Conservation (phyloP, 1,140 invertebrate species). For the Lasioglossum albipes region DNA sequence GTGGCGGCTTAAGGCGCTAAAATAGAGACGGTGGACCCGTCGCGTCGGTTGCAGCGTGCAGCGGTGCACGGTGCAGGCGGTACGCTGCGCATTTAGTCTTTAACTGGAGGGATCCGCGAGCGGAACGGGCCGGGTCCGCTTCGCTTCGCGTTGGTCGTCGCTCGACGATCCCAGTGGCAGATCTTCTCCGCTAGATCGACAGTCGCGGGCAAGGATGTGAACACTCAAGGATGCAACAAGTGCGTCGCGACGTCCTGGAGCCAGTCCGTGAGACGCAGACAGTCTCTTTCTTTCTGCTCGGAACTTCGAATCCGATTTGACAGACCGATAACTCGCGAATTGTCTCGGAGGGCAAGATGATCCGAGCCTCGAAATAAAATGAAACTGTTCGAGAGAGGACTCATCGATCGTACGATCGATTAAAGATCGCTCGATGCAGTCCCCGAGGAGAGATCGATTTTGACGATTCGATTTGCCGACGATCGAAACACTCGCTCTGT, state of each 20-base stretch:
- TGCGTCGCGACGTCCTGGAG: not conserved
- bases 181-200: not conserved
- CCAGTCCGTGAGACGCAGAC: no score
- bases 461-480: not conserved
- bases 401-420: not conserved
- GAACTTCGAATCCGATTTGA: no score
- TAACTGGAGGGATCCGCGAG: conserved; percentile 63
- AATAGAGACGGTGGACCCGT: conserved; percentile 56
- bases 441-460: not conserved
- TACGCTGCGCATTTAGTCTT: conserved; percentile 64
- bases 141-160: not conserved
- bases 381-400: not conserved
- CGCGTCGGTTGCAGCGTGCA: conserved; percentile 4
- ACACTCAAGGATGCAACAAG: conserved; percentile 22
- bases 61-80: conserved; percentile 33
- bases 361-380: not conserved
- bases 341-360: not conserved
- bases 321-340: not conserved
- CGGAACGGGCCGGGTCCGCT: conserved; percentile 27
- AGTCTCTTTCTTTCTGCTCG: no score
- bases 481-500: not conserved
- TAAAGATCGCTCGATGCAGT: not conserved
- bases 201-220: not conserved
- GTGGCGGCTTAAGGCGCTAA: conserved; percentile 61
- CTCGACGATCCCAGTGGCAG: not conserved